Conservation (phyloP, 2,113 vertebrate species). For the Sialia sialis region DNA sequence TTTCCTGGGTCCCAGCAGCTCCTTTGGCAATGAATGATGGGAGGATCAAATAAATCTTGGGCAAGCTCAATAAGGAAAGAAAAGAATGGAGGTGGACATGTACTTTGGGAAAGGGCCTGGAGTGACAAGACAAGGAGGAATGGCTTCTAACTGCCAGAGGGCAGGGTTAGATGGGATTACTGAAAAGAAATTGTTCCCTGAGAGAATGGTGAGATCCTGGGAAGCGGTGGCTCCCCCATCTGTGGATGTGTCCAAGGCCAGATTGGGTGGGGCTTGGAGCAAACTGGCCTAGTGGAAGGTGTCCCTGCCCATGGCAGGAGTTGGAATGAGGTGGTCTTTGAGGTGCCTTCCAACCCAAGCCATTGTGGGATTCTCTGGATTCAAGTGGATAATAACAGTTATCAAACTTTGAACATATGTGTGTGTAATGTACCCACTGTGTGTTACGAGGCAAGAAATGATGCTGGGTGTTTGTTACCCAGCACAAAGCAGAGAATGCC, state of each 20-base stretch:
- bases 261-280: neutral
- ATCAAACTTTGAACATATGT: neutral
- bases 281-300: fast-evolving
- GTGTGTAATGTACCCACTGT: neutral
- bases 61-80: neutral
- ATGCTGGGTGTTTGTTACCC: neutral
- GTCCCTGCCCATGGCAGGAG: neutral
- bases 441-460: neutral
- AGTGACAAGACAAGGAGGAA: neutral
- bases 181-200: neutral
- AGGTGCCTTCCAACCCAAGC: neutral
- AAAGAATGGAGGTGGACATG: neutral
- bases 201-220: fast-evolving
- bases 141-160: neutral
- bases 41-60: neutral
- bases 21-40: neutral
- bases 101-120: neutral
- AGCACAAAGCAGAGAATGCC: neutral
- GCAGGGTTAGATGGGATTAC: fast-evolving
- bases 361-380: neutral
- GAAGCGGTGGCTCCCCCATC: neutral
- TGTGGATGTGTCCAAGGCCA: neutral
- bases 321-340: neutral
- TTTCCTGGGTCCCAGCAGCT: neutral
- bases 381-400: neutral